These are phyloP conservation scores for Apamea anceps DNA, from an alignment of 2,888 invertebrate genomes.

Conservation along the genomic window DNA sequence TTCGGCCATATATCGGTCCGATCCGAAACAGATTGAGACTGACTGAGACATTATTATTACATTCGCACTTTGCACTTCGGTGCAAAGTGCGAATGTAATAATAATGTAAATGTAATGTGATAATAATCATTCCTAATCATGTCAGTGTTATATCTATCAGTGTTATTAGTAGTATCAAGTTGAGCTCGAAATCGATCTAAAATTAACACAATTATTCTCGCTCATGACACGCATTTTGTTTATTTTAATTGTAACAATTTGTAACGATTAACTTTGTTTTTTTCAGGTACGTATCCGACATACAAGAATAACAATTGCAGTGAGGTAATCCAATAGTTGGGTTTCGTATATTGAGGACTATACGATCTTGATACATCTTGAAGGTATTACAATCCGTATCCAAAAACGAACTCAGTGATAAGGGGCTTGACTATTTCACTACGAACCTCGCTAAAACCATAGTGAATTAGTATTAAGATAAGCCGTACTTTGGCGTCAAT, in stretches of 20 bases:
- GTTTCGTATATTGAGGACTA: neutral
- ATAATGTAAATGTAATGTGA: no score
- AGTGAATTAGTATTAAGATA: neutral
- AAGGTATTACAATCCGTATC: neutral
- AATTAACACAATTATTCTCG: neutral
- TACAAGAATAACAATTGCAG: slow-evolving; percentile 16
- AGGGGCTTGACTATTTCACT: no score
- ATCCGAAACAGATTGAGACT: no score
- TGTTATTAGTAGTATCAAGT: no score
- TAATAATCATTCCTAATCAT: neutral
- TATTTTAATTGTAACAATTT: slow-evolving; percentile 15
- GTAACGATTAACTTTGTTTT: slow-evolving; percentile 22
- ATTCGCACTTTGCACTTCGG: no score
- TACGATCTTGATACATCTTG: neutral
- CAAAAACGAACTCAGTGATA: neutral
- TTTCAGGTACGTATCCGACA: slow-evolving; percentile 63
- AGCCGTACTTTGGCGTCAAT: neutral
- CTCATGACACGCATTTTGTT: neutral
- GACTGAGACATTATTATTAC: no score
- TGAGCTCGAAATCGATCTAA: no score
- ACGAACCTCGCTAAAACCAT: neutral
- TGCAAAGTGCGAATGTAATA: no score
- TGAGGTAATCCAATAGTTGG: neutral
- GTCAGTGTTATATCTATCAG: no score
- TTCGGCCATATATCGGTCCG: no score